Conservation (phyloP, 2,797 vertebrate species). For the Pipistrellus nathusii region DNA sequence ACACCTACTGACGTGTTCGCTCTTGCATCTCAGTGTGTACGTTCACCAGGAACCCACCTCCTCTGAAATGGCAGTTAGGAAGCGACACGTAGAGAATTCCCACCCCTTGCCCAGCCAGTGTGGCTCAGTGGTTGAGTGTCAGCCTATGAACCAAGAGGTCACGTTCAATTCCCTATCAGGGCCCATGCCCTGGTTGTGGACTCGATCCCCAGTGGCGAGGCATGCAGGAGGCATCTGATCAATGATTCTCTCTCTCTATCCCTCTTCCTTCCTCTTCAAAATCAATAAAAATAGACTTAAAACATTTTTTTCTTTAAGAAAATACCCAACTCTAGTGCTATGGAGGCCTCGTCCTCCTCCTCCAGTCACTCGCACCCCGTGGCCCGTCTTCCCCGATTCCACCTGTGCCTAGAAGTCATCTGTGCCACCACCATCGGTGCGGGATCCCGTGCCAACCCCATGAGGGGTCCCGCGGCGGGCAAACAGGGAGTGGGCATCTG, state of each 20-base stretch:
- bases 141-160: too few species aligned
- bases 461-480: neutral
- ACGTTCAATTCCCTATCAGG: too few species aligned
- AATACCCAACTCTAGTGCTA: neutral
- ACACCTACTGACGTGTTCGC: slow-evolving; percentile 25
- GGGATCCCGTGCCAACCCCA: neutral
- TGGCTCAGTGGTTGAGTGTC: too few species aligned
- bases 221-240: too few species aligned
- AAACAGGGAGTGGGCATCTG: neutral
- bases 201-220: too few species aligned
- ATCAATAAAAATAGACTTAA: too few species aligned
- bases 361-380: neutral
- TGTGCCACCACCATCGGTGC: rapidly evolving
- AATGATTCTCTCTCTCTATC: too few species aligned
- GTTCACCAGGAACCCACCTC: neutral
- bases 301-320: neutral
- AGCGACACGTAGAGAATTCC: neutral
- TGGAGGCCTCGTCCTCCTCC: neutral
- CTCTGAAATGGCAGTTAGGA: neutral
- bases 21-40: slow-evolving; percentile 77
- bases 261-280: too few species aligned
- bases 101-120: too few species aligned
- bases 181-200: too few species aligned
- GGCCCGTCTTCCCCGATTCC: neutral
- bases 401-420: neutral